Conservation (phyloP, 92 coral and sea anemone species). For the Scolanthus callimorphus region DNA sequence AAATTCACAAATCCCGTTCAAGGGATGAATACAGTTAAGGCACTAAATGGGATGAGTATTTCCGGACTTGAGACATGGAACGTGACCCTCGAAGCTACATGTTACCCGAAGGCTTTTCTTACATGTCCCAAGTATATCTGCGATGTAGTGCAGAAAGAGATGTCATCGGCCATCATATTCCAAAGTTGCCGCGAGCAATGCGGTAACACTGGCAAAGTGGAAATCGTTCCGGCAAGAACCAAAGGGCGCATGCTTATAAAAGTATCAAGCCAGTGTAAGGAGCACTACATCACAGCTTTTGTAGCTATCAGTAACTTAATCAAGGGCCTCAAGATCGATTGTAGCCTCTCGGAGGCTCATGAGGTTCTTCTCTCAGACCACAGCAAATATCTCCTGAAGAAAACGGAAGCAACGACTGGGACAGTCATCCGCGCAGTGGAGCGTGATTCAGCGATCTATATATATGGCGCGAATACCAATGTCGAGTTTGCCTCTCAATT, state of each 20-base stretch:
- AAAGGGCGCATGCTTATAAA: slow-evolving; percentile 24
- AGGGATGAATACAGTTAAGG: slow-evolving; percentile 22
- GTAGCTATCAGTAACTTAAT: slow-evolving; percentile 6
- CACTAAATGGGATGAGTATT: slow-evolving; percentile 7
- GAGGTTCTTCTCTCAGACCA: too few relatives aligned
- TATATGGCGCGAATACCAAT: slow-evolving; percentile 32
- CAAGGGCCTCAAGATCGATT: slow-evolving; percentile 42
- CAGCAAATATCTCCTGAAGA: too few relatives aligned
- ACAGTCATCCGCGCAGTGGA: slow-evolving; percentile 34
- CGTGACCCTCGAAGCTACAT: slow-evolving; percentile 17
- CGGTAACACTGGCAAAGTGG: background rate
- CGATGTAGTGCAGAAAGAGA: slow-evolving; percentile 20
- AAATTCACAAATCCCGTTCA: slow-evolving; percentile 30
- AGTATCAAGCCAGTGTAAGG: slow-evolving; percentile 30
- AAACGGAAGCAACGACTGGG: slow-evolving; percentile 33
- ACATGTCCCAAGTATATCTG: slow-evolving; percentile 27
- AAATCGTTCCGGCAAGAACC: slow-evolving; percentile 4
- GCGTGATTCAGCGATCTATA: slow-evolving; percentile 21
- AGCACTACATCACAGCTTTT: slow-evolving; percentile 37
- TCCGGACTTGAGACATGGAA: slow-evolving; percentile 20
- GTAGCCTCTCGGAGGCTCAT: too few relatives aligned
- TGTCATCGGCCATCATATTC: slow-evolving; percentile 1
- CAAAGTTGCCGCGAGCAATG: slow-evolving; percentile 7
- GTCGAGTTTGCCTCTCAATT: slow-evolving; percentile 38
- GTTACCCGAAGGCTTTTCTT: slow-evolving; percentile 18